These are phyloP conservation scores for Lepidocyrtoides sp. DNA, from an alignment of 2,888 invertebrate species.

Conservation along the genomic window DNA sequence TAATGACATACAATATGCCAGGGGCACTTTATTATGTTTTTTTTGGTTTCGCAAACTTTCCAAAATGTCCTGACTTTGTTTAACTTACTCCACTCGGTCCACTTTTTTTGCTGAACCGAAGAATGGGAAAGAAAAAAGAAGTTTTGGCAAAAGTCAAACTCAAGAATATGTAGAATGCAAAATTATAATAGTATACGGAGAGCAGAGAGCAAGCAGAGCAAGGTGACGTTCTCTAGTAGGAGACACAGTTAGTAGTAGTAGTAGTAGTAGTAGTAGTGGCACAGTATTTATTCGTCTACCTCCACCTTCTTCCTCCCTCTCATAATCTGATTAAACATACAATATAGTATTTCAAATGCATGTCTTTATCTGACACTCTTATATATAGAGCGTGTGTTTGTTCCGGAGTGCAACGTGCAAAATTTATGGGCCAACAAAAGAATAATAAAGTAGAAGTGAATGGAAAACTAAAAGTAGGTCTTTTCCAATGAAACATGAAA, in stretches of 20 bases:
- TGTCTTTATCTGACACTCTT: no score
- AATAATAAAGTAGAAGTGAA: background rate
- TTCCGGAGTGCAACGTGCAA: conserved; percentile 18
- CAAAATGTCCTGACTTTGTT: no score
- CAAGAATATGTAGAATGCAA: background rate
- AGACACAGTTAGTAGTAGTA: no score
- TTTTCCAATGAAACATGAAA: conserved; percentile 22
- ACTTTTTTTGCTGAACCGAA: no score
- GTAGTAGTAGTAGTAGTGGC: no score
- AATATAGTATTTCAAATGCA: no score
- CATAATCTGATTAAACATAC: background rate
- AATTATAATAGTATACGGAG: background rate
- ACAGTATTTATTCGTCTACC: background rate
- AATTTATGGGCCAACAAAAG: conserved; percentile 37
- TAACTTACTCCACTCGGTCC: no score
- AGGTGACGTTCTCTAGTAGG: conserved; percentile 1
- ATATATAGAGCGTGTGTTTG: background rate
- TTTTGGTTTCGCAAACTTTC: no score
- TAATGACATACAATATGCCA: no score
- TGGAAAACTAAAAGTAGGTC: conserved; percentile 32
- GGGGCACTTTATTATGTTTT: no score
- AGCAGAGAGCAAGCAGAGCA: conserved; percentile 12
- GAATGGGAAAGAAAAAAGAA: no score
- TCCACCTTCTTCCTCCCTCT: background rate
- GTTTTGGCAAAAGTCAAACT: background rate